phyloP scores from a whole-genome alignment of 2,888 invertebrate species.

The Nudaria mundana region DNA sequence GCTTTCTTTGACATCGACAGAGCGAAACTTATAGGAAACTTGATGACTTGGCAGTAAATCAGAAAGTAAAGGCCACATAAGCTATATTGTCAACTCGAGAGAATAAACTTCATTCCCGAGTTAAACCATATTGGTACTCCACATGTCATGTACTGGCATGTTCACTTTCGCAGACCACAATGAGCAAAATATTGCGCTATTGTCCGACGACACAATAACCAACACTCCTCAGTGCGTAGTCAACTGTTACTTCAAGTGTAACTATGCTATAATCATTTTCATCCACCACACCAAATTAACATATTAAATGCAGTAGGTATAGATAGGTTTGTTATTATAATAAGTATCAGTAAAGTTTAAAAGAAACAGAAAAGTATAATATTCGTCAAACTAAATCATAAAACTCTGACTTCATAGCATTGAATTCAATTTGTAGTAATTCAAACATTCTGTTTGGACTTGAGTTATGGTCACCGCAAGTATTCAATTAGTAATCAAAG shows the following conservation, averaged over 20 bases:
- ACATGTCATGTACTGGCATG: constrained; percentile 5
- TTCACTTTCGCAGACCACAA: constrained; percentile 11
- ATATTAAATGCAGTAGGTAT: too few species aligned
- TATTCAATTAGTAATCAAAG: too few species aligned
- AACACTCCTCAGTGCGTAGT: constrained; percentile 2
- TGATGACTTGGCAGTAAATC: neutral
- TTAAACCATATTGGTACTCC: too few species aligned
- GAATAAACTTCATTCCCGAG: neutral
- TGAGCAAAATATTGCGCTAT: constrained; percentile 10
- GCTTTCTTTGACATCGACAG: neutral
- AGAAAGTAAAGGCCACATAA: neutral
- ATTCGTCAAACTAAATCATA: too few species aligned
- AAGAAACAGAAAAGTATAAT: too few species aligned
- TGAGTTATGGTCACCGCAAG: too few species aligned
- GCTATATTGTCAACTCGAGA: neutral
- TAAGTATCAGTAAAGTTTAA: too few species aligned
- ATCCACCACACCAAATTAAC: neutral
- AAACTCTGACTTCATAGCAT: too few species aligned
- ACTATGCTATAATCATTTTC: neutral
- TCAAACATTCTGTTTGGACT: too few species aligned
- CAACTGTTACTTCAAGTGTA: constrained; percentile 1
- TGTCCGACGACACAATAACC: constrained; percentile 8
- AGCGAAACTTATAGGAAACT: neutral
- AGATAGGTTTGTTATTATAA: too few species aligned
- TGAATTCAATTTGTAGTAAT: too few species aligned